Evolutionary conservation across 1,140 invertebrate genomes (phyloP).

Genomic region (Diprion similis): DNA sequence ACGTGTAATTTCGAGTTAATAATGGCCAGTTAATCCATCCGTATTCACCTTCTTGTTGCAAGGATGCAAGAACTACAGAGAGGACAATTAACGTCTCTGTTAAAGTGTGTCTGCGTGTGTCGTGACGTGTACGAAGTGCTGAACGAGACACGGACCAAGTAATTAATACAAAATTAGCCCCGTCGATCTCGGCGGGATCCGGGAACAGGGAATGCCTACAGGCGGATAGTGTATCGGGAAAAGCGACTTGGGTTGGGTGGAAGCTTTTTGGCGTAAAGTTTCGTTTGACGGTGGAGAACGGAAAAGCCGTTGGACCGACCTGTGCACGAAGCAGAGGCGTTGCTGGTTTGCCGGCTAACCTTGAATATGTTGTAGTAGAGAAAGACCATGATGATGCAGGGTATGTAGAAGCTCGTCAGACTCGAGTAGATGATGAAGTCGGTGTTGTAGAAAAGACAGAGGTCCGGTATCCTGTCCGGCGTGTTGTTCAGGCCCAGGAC

Average conservation of each 20-base stretch:
- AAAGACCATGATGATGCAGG: constrained; percentile 98
- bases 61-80: not conserved
- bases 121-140: not conserved
- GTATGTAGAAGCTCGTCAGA: constrained; percentile 98
- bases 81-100: not conserved
- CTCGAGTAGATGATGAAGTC: constrained; percentile 99
- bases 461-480: constrained; percentile 75
- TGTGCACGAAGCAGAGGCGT: not conserved
- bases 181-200: not conserved
- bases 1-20: constrained; percentile 6
- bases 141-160: not conserved
- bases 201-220: too few species aligned
- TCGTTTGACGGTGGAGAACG: not conserved
- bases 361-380: constrained; percentile 98
- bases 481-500: constrained; percentile 95
- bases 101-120: not conserved
- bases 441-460: constrained; percentile 96
- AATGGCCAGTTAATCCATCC: not conserved
- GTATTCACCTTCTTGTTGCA: not conserved
- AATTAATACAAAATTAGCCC: not conserved
- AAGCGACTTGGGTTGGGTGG: not conserved
- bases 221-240: not conserved
- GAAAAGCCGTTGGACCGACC: not conserved
- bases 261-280: not conserved
- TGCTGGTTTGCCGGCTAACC: constrained; percentile 61